Evolutionary conservation across 2,888 invertebrate genomes (phyloP).

Genomic region (Punctoribates punctum): DNA sequence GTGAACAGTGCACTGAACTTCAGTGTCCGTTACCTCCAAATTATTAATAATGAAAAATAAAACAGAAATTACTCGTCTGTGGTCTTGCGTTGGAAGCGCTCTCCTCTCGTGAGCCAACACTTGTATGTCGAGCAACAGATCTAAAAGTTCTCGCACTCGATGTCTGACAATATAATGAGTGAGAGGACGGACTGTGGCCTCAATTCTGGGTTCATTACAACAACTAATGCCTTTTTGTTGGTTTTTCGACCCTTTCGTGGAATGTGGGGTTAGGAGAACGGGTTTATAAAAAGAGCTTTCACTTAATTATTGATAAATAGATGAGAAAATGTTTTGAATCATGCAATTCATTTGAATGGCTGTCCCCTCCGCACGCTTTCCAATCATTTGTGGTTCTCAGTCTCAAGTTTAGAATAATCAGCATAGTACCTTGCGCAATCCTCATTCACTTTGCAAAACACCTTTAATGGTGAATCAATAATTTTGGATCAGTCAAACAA

Average conservation of each 20-base stretch:
- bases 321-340: neutral
- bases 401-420: too few species aligned
- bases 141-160: neutral
- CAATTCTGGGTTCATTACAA: neutral
- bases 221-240: slow-evolving; percentile 22
- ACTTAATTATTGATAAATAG: slow-evolving; percentile 23
- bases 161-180: slow-evolving; percentile 3
- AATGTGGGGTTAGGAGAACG: neutral
- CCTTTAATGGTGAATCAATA: too few species aligned
- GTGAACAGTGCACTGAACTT: slow-evolving; percentile 29
- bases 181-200: neutral
- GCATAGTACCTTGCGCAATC: too few species aligned
- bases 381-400: too few species aligned
- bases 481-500: too few species aligned
- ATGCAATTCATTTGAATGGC: neutral
- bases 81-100: neutral
- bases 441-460: too few species aligned
- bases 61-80: neutral
- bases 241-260: slow-evolving; percentile 27
- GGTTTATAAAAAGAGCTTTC: neutral
- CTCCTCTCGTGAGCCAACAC: neutral
- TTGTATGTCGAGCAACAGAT: neutral
- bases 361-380: too few species aligned
- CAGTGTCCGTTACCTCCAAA: slow-evolving; percentile 32
- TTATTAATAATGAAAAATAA: slow-evolving; percentile 14